Percentiles rank a stretch among this genome's conserved stretches.
Evolutionary conservation across 2,888 invertebrate genomes (phyloP).

Genomic region (Sceliomorpha sp.): DNA sequence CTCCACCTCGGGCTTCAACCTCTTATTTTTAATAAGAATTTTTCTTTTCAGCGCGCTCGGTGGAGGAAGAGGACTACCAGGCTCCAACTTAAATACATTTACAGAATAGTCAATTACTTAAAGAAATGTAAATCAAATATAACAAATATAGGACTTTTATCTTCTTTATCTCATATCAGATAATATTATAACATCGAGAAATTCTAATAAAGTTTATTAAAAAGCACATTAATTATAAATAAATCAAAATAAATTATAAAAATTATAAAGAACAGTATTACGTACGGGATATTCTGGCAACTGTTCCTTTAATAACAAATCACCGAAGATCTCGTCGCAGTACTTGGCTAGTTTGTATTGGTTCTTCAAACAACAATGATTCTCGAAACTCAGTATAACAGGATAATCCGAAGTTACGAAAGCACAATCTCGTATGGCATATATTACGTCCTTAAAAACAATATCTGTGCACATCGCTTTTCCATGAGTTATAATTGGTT

Average conservation of each 20-base stretch:
- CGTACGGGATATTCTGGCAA: slow-evolving; percentile 83
- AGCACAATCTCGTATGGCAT: slow-evolving; percentile 85
- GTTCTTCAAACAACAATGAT: slow-evolving; percentile 85
- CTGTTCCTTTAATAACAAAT: slow-evolving; percentile 83
- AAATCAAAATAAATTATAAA: neutral
- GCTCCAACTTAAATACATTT: slow-evolving; percentile 81
- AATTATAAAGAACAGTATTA: slow-evolving; percentile 11
- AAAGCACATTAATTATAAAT: slow-evolving; percentile 6
- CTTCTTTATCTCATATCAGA: no score
- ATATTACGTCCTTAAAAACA: slow-evolving; percentile 83
- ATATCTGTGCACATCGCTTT: slow-evolving; percentile 89
- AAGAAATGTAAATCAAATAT: neutral
- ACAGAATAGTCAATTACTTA: neutral
- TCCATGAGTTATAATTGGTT: slow-evolving; percentile 88
- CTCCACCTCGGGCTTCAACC: slow-evolving; percentile 86
- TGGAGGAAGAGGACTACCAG: slow-evolving; percentile 84
- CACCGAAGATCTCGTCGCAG: slow-evolving; percentile 86
- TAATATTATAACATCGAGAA: no score
- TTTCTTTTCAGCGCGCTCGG: slow-evolving; percentile 85
- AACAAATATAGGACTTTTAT: neutral
- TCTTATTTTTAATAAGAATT: slow-evolving; percentile 86
- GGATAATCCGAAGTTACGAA: slow-evolving; percentile 86
- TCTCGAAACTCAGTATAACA: slow-evolving; percentile 86
- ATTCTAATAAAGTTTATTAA: no score
- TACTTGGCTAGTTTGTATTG: slow-evolving; percentile 87